Conservation (phyloP, 2,113 vertebrate genomes). For the Clupea harengus region DNA sequence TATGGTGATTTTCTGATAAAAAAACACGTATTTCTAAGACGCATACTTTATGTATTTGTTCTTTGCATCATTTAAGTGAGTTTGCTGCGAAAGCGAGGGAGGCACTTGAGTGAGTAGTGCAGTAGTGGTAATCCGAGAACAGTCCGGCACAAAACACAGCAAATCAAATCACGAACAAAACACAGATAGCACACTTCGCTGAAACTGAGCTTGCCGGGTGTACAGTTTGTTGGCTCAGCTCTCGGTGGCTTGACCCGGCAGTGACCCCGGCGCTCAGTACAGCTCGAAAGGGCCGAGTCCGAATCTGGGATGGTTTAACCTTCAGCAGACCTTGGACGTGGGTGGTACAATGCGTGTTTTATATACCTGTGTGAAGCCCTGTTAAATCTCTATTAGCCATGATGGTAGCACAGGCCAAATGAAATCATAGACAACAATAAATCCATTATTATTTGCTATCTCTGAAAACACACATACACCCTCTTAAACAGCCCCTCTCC, state of each 20-base stretch:
- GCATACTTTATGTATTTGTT: neutral
- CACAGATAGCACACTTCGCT: constrained; percentile 40
- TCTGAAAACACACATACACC: neutral
- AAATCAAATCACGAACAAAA: constrained; percentile 53
- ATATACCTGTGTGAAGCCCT: constrained; percentile 49
- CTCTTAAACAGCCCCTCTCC: neutral
- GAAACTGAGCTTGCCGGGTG: constrained; percentile 43
- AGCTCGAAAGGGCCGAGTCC: constrained; percentile 49
- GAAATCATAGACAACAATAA: constrained; percentile 42
- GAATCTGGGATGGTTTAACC: constrained; percentile 63
- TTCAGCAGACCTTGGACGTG: constrained; percentile 55
- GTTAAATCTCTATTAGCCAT: constrained; percentile 56
- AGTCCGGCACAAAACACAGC: constrained; percentile 33
- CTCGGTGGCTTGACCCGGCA: constrained; percentile 61
- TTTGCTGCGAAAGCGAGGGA: neutral
- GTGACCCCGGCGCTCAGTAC: constrained; percentile 61
- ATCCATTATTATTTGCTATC: constrained; percentile 29
- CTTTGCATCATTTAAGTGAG: neutral
- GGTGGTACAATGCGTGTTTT: constrained; percentile 54
- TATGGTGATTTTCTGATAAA: neutral
- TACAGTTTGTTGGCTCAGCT: constrained; percentile 61
- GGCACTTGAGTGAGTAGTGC: neutral
- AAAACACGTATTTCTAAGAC: neutral
- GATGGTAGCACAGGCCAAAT: constrained; percentile 36
- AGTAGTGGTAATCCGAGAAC: constrained; percentile 6